These are phyloP conservation scores for Notothenia coriiceps DNA, from an alignment of 2,113 vertebrate genomes.

Conservation along the genomic window DNA sequence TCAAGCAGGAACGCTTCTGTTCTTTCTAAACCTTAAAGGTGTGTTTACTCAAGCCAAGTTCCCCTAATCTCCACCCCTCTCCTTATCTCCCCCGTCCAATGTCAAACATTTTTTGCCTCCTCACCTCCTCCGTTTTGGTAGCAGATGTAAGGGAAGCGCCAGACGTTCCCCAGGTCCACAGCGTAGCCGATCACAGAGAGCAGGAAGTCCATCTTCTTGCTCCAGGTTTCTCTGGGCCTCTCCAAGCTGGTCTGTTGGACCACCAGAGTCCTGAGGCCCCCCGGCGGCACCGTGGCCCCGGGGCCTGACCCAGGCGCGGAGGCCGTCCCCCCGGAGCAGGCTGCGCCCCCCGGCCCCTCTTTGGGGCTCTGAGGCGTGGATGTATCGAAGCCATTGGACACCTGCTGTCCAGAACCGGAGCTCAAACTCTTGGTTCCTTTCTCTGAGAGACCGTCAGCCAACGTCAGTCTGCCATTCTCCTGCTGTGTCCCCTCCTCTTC, in stretches of 20 bases:
- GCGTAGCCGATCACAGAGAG: constrained; percentile 97
- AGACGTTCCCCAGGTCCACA: constrained; percentile 97
- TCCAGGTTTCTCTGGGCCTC: constrained; percentile 93
- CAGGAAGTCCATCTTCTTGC: constrained; percentile 98
- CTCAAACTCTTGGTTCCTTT: constrained; percentile 77
- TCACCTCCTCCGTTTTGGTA: constrained; percentile 99
- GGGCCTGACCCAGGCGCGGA: constrained; percentile 39
- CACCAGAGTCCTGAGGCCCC: constrained; percentile 83
- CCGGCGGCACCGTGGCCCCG: constrained; percentile 34
- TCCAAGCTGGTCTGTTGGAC: constrained; percentile 89
- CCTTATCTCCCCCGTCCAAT: neutral
- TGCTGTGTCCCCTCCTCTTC: constrained; percentile 79
- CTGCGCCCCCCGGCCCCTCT: constrained; percentile 70
- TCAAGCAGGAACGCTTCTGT: too few relatives aligned
- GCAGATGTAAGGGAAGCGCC: constrained; percentile 98
- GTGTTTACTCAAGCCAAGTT: constrained; percentile 13
- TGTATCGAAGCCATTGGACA: constrained; percentile 91
- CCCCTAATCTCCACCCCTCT: constrained; percentile 2
- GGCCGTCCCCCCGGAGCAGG: constrained; percentile 26
- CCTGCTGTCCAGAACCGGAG: constrained; percentile 78
- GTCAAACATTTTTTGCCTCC: constrained; percentile 52
- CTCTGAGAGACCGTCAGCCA: constrained; percentile 71
- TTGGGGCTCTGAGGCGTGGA: constrained; percentile 84
- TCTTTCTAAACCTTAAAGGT: constrained; percentile 2
- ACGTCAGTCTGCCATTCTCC: constrained; percentile 85